Percentiles rank a stretch among this genome's conserved stretches.
Conservation (phyloP, 2,113 vertebrate species). For the Actinemys pallida region DNA sequence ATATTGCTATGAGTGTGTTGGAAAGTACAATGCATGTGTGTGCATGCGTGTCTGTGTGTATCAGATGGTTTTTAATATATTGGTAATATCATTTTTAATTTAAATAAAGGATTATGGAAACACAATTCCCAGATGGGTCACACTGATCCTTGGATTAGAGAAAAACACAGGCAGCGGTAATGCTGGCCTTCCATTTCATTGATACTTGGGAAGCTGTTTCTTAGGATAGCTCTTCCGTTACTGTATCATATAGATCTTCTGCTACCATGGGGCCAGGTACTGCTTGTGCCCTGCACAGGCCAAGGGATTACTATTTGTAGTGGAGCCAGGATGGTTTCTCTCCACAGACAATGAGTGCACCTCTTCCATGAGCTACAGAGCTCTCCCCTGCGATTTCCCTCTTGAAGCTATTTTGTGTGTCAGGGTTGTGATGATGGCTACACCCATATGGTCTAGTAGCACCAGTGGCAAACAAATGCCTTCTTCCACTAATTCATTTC, state of each 20-base stretch:
- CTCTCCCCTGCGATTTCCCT: fast-evolving
- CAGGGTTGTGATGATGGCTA: background rate
- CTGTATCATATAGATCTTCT: background rate
- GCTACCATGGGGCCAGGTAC: background rate
- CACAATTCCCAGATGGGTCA: background rate
- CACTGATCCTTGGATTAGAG: background rate
- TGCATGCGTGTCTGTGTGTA: background rate
- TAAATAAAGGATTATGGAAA: constrained; percentile 3
- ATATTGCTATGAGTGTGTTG: background rate
- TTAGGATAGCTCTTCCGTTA: background rate
- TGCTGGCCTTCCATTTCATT: background rate
- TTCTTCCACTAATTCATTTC: background rate
- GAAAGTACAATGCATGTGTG: background rate
- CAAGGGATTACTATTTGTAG: background rate
- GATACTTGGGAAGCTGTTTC: background rate
- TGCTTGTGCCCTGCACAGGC: background rate
- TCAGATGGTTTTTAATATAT: background rate
- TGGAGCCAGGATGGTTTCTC: background rate
- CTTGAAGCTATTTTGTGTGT: background rate
- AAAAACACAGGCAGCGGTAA: background rate
- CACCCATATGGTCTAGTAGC: background rate
- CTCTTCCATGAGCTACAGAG: background rate
- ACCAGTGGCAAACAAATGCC: background rate
- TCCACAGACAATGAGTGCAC: background rate
- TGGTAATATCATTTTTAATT: constrained; percentile 10